phyloP scores from a whole-genome alignment of 2,888 invertebrate species.

The Agrotis segetum region DNA sequence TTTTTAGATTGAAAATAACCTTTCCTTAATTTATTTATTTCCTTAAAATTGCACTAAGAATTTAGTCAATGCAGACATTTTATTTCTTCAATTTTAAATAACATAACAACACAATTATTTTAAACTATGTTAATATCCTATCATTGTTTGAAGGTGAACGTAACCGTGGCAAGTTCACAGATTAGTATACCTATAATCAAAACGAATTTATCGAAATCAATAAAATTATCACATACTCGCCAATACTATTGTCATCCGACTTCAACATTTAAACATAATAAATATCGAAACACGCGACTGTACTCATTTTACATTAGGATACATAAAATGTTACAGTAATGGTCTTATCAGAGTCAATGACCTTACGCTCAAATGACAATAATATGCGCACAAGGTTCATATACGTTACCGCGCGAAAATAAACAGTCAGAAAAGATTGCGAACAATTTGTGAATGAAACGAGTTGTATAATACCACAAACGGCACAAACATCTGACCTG shows the following conservation, averaged over 20 bases:
- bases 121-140: not conserved
- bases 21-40: no score
- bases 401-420: slow-evolving; percentile 34
- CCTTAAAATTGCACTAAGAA: not conserved
- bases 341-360: slow-evolving; percentile 59
- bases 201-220: slow-evolving; percentile 29
- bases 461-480: not conserved
- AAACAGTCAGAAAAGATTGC: slow-evolving; percentile 28
- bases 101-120: no score
- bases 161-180: not conserved
- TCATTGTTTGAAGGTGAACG: slow-evolving; percentile 14
- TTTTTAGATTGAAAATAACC: no score
- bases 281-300: slow-evolving; percentile 28
- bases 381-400: slow-evolving; percentile 46
- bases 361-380: slow-evolving; percentile 57
- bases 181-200: slow-evolving; percentile 19
- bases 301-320: slow-evolving; percentile 48
- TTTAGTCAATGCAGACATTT: not conserved
- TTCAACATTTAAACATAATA: slow-evolving; percentile 14
- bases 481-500: not conserved
- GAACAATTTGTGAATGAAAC: slow-evolving; percentile 21
- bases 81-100: not conserved
- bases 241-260: slow-evolving; percentile 37
- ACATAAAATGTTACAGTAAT: slow-evolving; percentile 48
- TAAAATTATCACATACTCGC: slow-evolving; percentile 39